These are phyloP conservation scores for Siniperca scherzeri DNA, from an alignment of 2,797 vertebrate species.

Conservation along the genomic window DNA sequence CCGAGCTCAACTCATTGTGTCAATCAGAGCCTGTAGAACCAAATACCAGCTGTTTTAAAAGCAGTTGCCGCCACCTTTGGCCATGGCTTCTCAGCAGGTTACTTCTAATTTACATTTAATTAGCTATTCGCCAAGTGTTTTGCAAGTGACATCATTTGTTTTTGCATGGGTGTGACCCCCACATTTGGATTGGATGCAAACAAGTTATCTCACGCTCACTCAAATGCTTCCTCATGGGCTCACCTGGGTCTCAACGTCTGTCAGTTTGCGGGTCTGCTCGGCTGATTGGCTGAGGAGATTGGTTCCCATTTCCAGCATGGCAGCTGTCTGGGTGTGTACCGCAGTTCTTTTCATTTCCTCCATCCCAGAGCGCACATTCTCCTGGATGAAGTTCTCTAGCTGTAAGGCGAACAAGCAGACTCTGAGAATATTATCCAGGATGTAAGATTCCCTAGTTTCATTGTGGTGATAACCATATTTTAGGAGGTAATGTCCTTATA, in stretches of 20 bases:
- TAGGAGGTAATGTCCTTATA: conserved; percentile 6
- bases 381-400: conserved; percentile 89
- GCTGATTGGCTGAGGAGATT: conserved; percentile 87
- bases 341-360: conserved; percentile 82
- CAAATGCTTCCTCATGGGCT: conserved; percentile 35
- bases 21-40: conserved; percentile 65
- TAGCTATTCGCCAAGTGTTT: conserved; percentile 34
- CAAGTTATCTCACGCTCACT: conserved; percentile 4
- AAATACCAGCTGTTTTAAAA: conserved; percentile 70
- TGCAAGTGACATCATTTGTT: conserved; percentile 47
- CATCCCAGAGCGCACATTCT: conserved; percentile 84
- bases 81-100: conserved; percentile 52
- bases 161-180: conserved; percentile 21
- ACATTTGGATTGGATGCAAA: conserved; percentile 47
- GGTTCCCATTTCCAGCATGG: conserved; percentile 87
- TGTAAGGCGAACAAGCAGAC: conserved; percentile 60
- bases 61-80: conserved; percentile 47
- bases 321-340: conserved; percentile 85
- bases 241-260: conserved; percentile 88
- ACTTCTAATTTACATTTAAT: conserved; percentile 68
- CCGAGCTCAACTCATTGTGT: conserved; percentile 65
- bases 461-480: conserved; percentile 25
- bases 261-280: conserved; percentile 88
- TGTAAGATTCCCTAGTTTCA: conserved; percentile 15
- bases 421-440: conserved; percentile 21